A percentile compares a stretch with the other conserved stretches of the same genome.
phyloP scores from a whole-genome alignment of 2,797 vertebrate genomes.

The Crocodylus rhombifer region DNA sequence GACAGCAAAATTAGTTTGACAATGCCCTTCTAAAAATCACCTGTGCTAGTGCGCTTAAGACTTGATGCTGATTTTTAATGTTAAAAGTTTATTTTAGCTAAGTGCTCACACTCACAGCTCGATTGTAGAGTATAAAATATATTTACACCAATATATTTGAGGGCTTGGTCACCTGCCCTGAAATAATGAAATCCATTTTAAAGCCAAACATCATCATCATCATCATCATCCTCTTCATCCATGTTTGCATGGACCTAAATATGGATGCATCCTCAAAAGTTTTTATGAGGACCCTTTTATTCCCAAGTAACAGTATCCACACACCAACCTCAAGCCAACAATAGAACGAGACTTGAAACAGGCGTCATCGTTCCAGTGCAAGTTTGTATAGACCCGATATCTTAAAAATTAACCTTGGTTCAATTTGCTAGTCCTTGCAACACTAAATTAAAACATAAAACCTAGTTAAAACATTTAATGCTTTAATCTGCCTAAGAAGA shows the following conservation, averaged over 20 bases:
- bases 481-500: not conserved
- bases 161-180: not conserved
- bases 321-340: not conserved
- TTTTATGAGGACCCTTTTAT: not conserved
- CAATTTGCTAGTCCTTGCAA: not conserved
- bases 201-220: not conserved
- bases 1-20: conserved; percentile 43
- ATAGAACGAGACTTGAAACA: not conserved
- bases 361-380: not conserved
- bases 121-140: not conserved
- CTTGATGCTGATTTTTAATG: conserved; percentile 40
- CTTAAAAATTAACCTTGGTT: not conserved
- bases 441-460: not conserved
- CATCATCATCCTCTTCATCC: not conserved
- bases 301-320: not conserved
- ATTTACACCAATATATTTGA: not conserved
- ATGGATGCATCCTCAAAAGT: not conserved
- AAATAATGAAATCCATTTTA: not conserved
- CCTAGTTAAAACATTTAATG: conserved; percentile 13
- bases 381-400: not conserved
- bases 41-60: conserved; percentile 3
- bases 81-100: not conserved
- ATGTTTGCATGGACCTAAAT: not conserved
- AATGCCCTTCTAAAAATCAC: conserved; percentile 30
- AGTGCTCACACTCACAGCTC: not conserved